Evolutionary conservation across 2,888 invertebrate species (phyloP).

Genomic region (Drosophila kuntzei): DNA sequence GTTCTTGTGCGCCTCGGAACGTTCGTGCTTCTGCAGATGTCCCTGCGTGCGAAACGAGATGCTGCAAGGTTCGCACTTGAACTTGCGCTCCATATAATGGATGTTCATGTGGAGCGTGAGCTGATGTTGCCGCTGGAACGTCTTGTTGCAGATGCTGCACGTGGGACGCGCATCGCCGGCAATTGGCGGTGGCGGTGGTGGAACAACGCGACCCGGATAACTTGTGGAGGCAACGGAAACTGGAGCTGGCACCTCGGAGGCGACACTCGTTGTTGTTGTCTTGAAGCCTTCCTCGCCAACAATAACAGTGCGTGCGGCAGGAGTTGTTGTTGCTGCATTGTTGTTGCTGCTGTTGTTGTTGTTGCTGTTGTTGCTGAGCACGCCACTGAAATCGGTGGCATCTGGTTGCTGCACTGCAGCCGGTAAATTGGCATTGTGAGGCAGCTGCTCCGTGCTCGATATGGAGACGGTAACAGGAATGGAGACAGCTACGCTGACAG

Average conservation of each 20-base stretch:
- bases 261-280: conserved; percentile 77
- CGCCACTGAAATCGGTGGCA: conserved; percentile 83
- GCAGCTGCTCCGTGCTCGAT: conserved; percentile 84
- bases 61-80: conserved; percentile 95
- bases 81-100: conserved; percentile 97
- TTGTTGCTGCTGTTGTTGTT: conserved; percentile 13
- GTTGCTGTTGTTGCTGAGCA: conserved; percentile 68
- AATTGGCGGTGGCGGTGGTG: conserved; percentile 83
- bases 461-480: not conserved
- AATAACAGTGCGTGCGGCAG: conserved; percentile 85
- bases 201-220: conserved; percentile 42
- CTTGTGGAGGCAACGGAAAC: not conserved
- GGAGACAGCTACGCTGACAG: not conserved
- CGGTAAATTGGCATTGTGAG: conserved; percentile 76
- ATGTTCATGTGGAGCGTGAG: conserved; percentile 96
- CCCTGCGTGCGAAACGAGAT: conserved; percentile 96
- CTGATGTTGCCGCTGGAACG: conserved; percentile 96
- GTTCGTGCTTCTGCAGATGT: conserved; percentile 96
- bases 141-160: conserved; percentile 95
- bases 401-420: conserved; percentile 83
- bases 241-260: not conserved
- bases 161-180: conserved; percentile 89
- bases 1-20: conserved; percentile 96
- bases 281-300: conserved; percentile 89
- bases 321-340: not conserved